Percentiles rank a stretch among this genome's conserved stretches.
These are phyloP conservation scores for Thereva nobilitata DNA, from an alignment of 2,888 invertebrate genomes.

Conservation along the genomic window DNA sequence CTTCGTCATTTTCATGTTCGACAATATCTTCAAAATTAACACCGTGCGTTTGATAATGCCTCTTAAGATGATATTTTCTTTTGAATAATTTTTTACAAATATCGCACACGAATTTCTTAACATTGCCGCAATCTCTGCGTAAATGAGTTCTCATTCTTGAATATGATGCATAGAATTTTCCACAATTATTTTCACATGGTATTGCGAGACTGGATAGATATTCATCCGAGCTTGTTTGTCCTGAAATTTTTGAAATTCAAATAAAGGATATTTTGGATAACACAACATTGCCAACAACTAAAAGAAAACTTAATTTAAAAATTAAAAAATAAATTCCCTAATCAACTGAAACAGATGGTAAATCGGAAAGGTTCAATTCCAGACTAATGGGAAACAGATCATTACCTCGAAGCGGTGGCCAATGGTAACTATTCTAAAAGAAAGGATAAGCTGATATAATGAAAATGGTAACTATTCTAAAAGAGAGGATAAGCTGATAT, in stretches of 20 bases:
- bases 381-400: too few species aligned
- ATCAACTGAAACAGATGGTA: too few species aligned
- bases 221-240: neutral
- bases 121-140: slow-evolving; percentile 50
- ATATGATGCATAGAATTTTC: slow-evolving; percentile 55
- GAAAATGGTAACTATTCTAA: too few species aligned
- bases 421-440: too few species aligned
- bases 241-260: slow-evolving; percentile 23
- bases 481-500: too few species aligned
- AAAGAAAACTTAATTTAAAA: too few species aligned
- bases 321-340: too few species aligned
- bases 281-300: slow-evolving; percentile 21
- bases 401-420: too few species aligned
- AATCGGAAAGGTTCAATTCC: too few species aligned
- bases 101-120: slow-evolving; percentile 50
- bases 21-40: slow-evolving; percentile 47
- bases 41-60: slow-evolving; percentile 52
- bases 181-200: slow-evolving; percentile 56
- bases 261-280: neutral
- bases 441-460: too few species aligned
- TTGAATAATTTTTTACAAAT: slow-evolving; percentile 49
- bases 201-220: slow-evolving; percentile 39
- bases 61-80: slow-evolving; percentile 53
- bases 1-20: slow-evolving; percentile 39
- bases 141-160: slow-evolving; percentile 50